Evolutionary conservation across 2,888 invertebrate genomes (phyloP).

Genomic region (Atrina japonica): DNA sequence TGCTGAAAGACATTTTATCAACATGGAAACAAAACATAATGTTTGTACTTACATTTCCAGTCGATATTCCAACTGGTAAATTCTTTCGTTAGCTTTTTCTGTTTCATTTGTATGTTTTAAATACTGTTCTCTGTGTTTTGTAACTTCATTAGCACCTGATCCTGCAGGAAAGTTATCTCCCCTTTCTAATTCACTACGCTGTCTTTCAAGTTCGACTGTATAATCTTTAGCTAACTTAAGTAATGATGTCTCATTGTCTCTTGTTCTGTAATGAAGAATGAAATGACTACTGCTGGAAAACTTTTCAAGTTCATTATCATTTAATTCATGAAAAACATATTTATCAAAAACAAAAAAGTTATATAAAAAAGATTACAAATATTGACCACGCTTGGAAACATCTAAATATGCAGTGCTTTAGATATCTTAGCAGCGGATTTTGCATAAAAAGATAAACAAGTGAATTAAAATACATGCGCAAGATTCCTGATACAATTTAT

Average conservation of each 20-base stretch:
- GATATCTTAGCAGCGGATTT: neutral
- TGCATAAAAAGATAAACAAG: too few relatives aligned
- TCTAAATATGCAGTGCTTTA: neutral
- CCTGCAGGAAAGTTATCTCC: conserved; percentile 80
- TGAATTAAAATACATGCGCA: too few relatives aligned
- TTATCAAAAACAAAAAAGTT: too few relatives aligned
- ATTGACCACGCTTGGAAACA: neutral
- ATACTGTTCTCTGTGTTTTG: conserved; percentile 77
- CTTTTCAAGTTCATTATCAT: too few relatives aligned
- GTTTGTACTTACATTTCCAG: conserved; percentile 77
- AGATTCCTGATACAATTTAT: too few relatives aligned
- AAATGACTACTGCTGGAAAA: too few relatives aligned
- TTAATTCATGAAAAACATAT: too few relatives aligned
- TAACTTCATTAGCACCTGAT: conserved; percentile 76
- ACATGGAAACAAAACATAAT: too few relatives aligned
- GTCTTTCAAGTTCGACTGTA: conserved; percentile 72
- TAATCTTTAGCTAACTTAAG: conserved; percentile 76
- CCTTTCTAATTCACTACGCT: conserved; percentile 75
- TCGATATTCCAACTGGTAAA: conserved; percentile 79
- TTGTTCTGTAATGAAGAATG: conserved; percentile 64
- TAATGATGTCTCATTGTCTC: conserved; percentile 76
- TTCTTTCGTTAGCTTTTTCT: conserved; percentile 76
- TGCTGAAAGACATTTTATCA: too few relatives aligned
- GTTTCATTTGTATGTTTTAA: conserved; percentile 79
- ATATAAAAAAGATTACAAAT: neutral